Base-by-base conservation (phyloP, 2,113 vertebrate species). In the Isichthys henryi region DNA sequence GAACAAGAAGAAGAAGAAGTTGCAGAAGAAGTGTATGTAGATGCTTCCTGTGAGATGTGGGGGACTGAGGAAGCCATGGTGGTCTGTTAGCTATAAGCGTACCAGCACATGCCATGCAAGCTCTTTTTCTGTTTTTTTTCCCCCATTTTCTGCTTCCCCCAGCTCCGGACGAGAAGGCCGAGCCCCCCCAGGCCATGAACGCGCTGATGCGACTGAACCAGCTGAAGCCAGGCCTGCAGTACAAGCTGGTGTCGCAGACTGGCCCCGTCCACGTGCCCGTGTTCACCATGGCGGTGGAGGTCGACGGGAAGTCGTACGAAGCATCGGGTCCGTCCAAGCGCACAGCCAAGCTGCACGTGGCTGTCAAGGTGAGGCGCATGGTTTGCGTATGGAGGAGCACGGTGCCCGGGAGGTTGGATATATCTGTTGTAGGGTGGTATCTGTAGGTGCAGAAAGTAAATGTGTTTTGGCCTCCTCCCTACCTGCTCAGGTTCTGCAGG, bases 1-100 rank as follows among this genome's bases (percentile, higher is more conserved):
- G 58, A 99, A 98, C 94, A 99, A 99, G 91, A 99, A 99, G 94
- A 99, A 99, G 93, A 99, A 99, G 95, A 99, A 99, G 93, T 95
- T 99, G 92, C 98, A 98, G 93, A 99, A 99, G 95, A 99, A 99
- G 97, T 97, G 98, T 98, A 95, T 92, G 92, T 91, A 27, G 8
- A 35, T n/a, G 7, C 13, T 21, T 23, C 13, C 49, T 62, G 23
- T 31, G 49, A 8, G n/a, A 15, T 5, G 48, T 31, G 27, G 23
- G 85, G 49, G 49, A 21, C 82, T 46, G 82, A 46, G 80, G 7
- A 21, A 4, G 43, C 1, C 23, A 1, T 27, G 58, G n/a, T 46
- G 39, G 39, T 46, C 80, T 19, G 2, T 43, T 35, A 17, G 5
- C 27, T 10, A 1, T 6, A 15, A 77, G 35, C 5, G 4, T 7